Evolutionary conservation across 2,888 invertebrate genomes (phyloP).

Genomic region (Lomographa bimaculata): DNA sequence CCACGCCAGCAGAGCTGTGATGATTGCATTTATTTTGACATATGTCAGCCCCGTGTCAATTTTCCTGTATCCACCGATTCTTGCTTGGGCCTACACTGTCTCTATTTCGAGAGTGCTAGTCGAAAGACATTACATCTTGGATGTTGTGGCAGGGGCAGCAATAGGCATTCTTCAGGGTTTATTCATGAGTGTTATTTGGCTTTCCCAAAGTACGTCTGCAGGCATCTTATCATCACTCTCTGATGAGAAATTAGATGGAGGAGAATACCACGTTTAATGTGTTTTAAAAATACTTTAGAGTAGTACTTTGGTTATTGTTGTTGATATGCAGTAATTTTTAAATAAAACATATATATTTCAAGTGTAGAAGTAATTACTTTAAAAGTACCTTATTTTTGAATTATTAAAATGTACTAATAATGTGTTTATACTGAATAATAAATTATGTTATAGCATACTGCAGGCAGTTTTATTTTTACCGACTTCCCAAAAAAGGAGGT

Average conservation of each 20-base stretch:
- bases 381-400: no score
- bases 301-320: no score
- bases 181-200: constrained; percentile 86
- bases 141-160: constrained; percentile 89
- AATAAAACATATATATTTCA: no score
- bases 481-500: no score
- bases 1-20: constrained; percentile 93
- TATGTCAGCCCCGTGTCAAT: constrained; percentile 85
- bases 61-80: constrained; percentile 84
- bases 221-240: constrained; percentile 85
- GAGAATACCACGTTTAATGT: constrained; percentile 86
- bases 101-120: constrained; percentile 91
- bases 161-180: constrained; percentile 90
- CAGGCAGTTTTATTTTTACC: no score
- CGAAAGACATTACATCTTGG: constrained; percentile 94
- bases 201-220: constrained; percentile 85
- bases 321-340: no score
- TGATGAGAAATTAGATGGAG: constrained; percentile 87
- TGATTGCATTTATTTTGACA: constrained; percentile 89
- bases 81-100: constrained; percentile 90
- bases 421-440: no score
- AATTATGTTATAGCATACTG: no score
- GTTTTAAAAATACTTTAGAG: no score
- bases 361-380: no score
- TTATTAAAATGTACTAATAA: no score